Base-by-base conservation (phyloP, 2,797 vertebrate genomes). In the Naso thynnoides region DNA sequence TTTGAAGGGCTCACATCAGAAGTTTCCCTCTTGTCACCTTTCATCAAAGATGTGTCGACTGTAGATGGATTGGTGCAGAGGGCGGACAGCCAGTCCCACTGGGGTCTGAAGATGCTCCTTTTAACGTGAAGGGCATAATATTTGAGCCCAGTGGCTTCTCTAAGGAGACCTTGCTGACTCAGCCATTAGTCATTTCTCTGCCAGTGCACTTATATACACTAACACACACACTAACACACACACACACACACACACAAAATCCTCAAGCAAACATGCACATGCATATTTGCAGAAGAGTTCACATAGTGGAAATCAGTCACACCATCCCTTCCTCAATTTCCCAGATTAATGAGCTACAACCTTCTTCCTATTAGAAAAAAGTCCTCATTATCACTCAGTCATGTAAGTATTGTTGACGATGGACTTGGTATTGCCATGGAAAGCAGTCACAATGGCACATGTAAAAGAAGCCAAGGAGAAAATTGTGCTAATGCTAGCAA, bases 151-250 rank as follows among this genome's bases (percentile, higher is more conserved):
- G 10, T 44, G 6, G 48, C 33, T 79, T 58, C 73, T 72, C 70
- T 76, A 52, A 65, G 68, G 49, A 81, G 66, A 85, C 75, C 77
- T 82, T 59, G 70, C 80, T 77, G 72, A 83, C 76, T 72, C 42
- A 50, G 66, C 61, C 80, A 88, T 88, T 86, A 81, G 76, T 92
- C 84, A 87, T 77, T 75, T 49, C 44, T 58, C 53, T 64, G 66
- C 85, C 80, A 80, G 49, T 53, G 47, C 9, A 36, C 36, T 16
- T 42, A 62, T 36, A 66, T 52, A 36, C 52, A 42, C 9, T 24
- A 24, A 38, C 41, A 65, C 33, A 66, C 55, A 33, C 19, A 73
- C 66, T 53, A 59, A 61, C 50, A 23, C 58, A 60, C 24, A 70
- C 64, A 58, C 66, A 60, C 49, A n/a, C 8, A 14, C 76, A 77